Evolutionary conservation across 2,888 invertebrate species (phyloP), one percentile per base, ranked within the genome.

Genomic region (Nemotelus pantherinus): DNA sequence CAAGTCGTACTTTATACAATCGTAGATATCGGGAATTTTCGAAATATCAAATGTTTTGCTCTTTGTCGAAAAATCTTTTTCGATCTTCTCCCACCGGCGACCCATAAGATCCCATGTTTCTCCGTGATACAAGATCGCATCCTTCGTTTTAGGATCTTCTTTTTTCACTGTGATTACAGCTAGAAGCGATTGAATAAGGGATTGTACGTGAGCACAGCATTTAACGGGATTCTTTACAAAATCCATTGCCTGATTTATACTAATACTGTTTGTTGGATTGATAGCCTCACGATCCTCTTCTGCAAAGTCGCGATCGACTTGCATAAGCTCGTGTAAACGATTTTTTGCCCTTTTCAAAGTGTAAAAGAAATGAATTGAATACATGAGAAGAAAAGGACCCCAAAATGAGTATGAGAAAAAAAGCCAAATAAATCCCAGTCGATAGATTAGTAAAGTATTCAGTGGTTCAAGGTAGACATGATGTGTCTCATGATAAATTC

Each of bases 21-120:
- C 99, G 85, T 99, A 99, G 81, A 99, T 99, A 86, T 99, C 99
- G 0, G 99, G 99, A 78, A 99, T 96, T 88, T 99, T 99, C 4
- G 98, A 98, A 83, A 99, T 99, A 86, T 99, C 99, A 87, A 95
- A 99, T 57, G 93, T 91, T 82, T 94, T 95, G 83, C 94, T 94
- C 86, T 98, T 98, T 0, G 95, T 94, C 83, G 94, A 95, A 86
- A 99, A 99, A 87, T 99, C 99, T 87, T 99, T 98, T 85, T 98
- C 97, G 76, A 99, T 94, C 88, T 99, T 99, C 60, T 96, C 95
- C 99, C 99, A 99, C 10, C 99, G 91, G 41, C 99, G 90, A 4
- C 96, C 96, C 95, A 99, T 97, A 80, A 99, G 88, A 84, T 99
- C 99, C 99, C 99, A 99, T 0, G 98, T 97, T 88, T 99, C 99